Conservation (phyloP, 2,797 vertebrate genomes). For the Sebastes taczanowskii region DNA sequence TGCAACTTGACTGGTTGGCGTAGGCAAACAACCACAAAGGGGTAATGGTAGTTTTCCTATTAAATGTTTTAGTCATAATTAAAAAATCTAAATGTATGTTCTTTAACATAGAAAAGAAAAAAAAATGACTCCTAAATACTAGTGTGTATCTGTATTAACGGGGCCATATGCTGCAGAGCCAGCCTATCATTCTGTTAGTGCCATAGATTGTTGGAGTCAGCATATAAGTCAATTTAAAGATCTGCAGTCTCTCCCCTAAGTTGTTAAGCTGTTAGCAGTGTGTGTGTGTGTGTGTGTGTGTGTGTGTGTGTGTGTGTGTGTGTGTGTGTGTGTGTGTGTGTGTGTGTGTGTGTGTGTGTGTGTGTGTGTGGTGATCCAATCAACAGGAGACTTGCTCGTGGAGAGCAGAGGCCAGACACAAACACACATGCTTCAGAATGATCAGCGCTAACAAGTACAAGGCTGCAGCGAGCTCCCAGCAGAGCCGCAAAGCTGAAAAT, state of each 20-base stretch:
- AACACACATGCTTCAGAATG: constrained; percentile 32
- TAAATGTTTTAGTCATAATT: neutral
- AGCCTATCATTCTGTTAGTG: neutral
- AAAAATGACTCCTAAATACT: neutral
- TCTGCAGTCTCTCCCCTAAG: neutral
- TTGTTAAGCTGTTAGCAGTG: constrained; percentile 19
- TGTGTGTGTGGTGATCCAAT: constrained; percentile 19
- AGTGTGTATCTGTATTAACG: neutral
- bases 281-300: no score
- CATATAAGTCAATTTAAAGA: constrained; percentile 18
- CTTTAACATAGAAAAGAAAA: neutral
- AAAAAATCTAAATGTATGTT: neutral
- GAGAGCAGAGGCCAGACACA: constrained; percentile 52
- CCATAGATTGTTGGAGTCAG: neutral
- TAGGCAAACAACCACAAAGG: no score
- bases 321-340: neutral
- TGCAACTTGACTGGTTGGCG: no score
- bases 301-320: neutral
- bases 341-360: neutral
- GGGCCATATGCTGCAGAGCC: neutral
- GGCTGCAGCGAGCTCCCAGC: constrained; percentile 39
- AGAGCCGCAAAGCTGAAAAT: constrained; percentile 26
- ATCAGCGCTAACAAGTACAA: constrained; percentile 60
- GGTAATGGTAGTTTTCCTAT: neutral
- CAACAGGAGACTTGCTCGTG: constrained; percentile 20